Conservation (phyloP, 1,140 invertebrate species). For the Drepana arcuata region DNA sequence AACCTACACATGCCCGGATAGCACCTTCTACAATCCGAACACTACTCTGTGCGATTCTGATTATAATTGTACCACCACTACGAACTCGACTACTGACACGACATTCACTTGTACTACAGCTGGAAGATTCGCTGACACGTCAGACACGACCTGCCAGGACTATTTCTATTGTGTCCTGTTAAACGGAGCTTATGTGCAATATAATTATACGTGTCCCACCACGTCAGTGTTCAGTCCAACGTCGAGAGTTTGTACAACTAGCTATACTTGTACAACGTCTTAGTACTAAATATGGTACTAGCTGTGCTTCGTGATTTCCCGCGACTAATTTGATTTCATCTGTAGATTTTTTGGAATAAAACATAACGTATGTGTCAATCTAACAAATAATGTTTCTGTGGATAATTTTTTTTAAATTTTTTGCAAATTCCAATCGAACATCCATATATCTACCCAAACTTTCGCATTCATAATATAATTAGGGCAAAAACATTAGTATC, state of each 20-base stretch:
- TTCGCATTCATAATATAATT: no score
- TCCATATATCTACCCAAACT: no score
- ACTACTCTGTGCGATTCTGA: constrained; percentile 30
- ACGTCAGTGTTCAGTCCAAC: constrained; percentile 27
- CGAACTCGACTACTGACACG: no score
- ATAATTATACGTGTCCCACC: constrained; percentile 27
- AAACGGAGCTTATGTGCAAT: constrained; percentile 17
- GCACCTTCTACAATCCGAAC: constrained; percentile 30
- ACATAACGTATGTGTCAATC: no score
- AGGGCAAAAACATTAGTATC: no score
- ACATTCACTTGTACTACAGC: constrained; percentile 25
- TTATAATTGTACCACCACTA: constrained; percentile 22
- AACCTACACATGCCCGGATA: constrained; percentile 17
- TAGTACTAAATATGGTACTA: background rate
- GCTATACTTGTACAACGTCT: constrained; percentile 18
- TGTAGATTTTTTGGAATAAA: no score
- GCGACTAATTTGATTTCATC: no score
- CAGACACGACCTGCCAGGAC: constrained; percentile 26
- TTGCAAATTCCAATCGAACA: no score
- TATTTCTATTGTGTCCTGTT: constrained; percentile 27
- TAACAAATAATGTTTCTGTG: no score
- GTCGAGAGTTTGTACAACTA: constrained; percentile 15
- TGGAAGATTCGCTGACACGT: constrained; percentile 28
- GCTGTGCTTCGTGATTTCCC: no score
- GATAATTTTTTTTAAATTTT: no score